Evolutionary conservation across 1,140 invertebrate genomes (phyloP).

Genomic region (Heliconius eleuchia): DNA sequence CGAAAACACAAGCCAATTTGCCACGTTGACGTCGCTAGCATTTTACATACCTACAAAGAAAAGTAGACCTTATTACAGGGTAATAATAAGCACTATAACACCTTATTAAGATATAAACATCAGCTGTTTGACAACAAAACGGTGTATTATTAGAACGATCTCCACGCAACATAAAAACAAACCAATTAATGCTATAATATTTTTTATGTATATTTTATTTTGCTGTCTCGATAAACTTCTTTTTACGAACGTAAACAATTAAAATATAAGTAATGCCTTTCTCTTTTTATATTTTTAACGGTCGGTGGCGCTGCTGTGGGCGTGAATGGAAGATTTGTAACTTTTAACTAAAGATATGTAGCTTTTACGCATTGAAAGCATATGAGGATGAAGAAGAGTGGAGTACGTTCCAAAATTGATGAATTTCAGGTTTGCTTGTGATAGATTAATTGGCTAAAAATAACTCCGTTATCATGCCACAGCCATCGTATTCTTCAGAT

Average conservation of each 20-base stretch:
- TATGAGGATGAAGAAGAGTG: no score
- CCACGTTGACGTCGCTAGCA: not conserved
- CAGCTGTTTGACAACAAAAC: slow-evolving; percentile 7
- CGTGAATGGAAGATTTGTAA: not conserved
- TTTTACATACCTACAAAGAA: not conserved
- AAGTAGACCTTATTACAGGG: not conserved
- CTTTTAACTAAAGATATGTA: not conserved
- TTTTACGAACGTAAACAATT: not conserved
- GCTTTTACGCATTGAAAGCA: no score
- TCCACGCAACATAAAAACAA: not conserved
- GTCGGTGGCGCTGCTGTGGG: not conserved
- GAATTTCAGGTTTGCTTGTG: no score
- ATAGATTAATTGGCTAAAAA: no score
- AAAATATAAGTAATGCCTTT: not conserved
- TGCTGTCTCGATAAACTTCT: not conserved
- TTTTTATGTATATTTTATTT: not conserved
- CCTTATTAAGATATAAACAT: not conserved
- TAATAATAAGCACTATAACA: not conserved
- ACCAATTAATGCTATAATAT: not conserved
- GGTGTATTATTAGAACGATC: slow-evolving; percentile 9
- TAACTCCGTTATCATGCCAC: no score
- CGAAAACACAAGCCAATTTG: no score
- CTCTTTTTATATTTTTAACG: not conserved
- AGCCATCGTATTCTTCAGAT: no score
- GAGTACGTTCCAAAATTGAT: no score